Evolutionary conservation across 2,888 invertebrate genomes (phyloP), one percentile per base, ranked within the genome.

Genomic region (Sarcophaga caerulescens): DNA sequence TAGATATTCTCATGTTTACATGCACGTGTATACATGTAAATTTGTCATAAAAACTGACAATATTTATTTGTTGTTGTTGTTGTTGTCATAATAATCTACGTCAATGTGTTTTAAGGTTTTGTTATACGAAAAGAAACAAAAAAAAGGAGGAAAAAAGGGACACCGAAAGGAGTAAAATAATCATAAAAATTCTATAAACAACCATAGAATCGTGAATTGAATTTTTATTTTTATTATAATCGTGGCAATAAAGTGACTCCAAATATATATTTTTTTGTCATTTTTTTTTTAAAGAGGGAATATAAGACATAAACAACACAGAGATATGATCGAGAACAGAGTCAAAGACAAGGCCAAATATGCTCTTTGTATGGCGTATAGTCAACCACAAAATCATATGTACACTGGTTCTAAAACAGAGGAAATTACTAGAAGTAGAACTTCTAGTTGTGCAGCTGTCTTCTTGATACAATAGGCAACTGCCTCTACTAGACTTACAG

Each of bases 151-250:
- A 35, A 57, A 65, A 21, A 71, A 73, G 10, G 52, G 52, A 52
- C 17, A 47, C 62, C 35, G 63, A 85, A 91, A 91, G 89, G 91
- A 92, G 91, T 91, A 88, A 92, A 92, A 91, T 91, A 91, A 92
- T 91, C 90, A 92, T 92, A 92, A 92, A 91, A 92, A 90, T 89
- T 90, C 88, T 90, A 90, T 84, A 89, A 88, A 84, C 87, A 87
- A 84, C 65, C 81, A 84, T 82, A 88, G 87, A 90, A 91, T 89
- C 89, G 90, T 91, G 92, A 92, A 92, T 92, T 92, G 93, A 92
- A 92, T 92, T 92, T 92, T 92, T 92, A 92, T 92, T 89, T 84
- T 75, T 79, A 79, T 79, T 74, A 74, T 85, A 78, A 78, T 88
- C 78, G 47, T 79, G 82, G 69, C 82, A 79, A 85, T 91, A 91